Base-by-base conservation (phyloP, 2,888 invertebrate species). In the Oxycera nigricornis region DNA sequence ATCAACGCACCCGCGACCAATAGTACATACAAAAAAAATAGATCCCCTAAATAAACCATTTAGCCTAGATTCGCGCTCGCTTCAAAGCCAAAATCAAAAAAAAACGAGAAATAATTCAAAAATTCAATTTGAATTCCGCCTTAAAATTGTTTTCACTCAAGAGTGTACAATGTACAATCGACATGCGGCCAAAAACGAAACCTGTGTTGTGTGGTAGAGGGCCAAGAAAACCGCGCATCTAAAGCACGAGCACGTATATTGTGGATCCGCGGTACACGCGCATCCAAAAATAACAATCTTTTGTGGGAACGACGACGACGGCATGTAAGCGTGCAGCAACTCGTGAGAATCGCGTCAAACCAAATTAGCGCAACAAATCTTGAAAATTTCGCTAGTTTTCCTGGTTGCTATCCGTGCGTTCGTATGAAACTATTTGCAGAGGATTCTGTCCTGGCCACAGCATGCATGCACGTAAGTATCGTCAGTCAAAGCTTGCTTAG, bases 281-380 rank as follows among this genome's bases (percentile, higher is more conserved):
- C 65, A 41, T 41, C 65, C 24, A 3, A 39, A 65, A 65, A 65
- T 65, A 65, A 7, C 41, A 39, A 65, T 61, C 52, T 24, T 55
- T 46, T 24, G 57, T 31, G 61, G n/a, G 35, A 17, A 46, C 22
- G 14, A 65, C 7, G 24, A 28, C 14, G 11, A 30, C 26, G 28
- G 28, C 41, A 65, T 65, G 39, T 41, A 24, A 65, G 30, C 65
- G 39, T 39, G 65, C 41, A 61, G 26, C 9, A 55, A 24, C 55
- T 41, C 30, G 39, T 14, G 65, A 65, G 24, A 41, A 65, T 65
- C 41, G 65, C 65, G 65, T 65, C 65, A 65, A 65, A 62, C 22
- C 35, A 17, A 35, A 39, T 62, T 31, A 39, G 62, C 22, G 39
- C 62, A 46, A n/a, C 46, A 46, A 46, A 46, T 46, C 4, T 46